Conservation (phyloP, 92 coral and sea anemone genomes). For the Actinernus sp. region DNA sequence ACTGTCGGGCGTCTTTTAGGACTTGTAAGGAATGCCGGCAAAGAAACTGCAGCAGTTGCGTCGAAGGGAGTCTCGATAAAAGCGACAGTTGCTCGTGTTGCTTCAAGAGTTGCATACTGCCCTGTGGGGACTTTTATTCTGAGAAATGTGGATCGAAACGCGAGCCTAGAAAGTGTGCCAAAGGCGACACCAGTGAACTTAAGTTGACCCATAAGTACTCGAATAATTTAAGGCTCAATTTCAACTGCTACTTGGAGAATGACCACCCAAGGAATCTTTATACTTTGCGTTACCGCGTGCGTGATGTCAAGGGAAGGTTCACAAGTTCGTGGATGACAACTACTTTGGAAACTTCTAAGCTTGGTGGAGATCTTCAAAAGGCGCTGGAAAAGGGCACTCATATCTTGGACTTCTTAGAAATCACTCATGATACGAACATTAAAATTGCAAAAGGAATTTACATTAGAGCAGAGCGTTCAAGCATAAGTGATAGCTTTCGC, state of each 20-base stretch:
- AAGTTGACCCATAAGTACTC: constrained; percentile 40
- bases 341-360: constrained; percentile 8
- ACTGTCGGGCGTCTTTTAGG: constrained; percentile 46
- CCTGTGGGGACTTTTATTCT: constrained; percentile 46
- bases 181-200: constrained; percentile 80
- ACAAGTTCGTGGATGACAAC: constrained; percentile 57
- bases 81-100: constrained; percentile 68
- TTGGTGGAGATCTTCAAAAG: not conserved
- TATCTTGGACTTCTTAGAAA: constrained; percentile 55
- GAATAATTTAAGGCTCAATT: constrained; percentile 38
- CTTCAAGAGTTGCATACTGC: constrained; percentile 50
- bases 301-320: constrained; percentile 51
- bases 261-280: constrained; percentile 57
- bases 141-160: constrained; percentile 18
- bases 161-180: constrained; percentile 53
- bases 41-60: constrained; percentile 39
- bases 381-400: constrained; percentile 16
- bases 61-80: constrained; percentile 5
- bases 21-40: constrained; percentile 55
- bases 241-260: constrained; percentile 69
- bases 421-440: constrained; percentile 38
- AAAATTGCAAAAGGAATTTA: constrained; percentile 17
- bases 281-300: constrained; percentile 51
- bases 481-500: constrained; percentile 10
- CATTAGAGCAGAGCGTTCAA: constrained; percentile 50